Evolutionary conservation across 2,113 vertebrate genomes (phyloP).

Genomic region (Elephas maximus): DNA sequence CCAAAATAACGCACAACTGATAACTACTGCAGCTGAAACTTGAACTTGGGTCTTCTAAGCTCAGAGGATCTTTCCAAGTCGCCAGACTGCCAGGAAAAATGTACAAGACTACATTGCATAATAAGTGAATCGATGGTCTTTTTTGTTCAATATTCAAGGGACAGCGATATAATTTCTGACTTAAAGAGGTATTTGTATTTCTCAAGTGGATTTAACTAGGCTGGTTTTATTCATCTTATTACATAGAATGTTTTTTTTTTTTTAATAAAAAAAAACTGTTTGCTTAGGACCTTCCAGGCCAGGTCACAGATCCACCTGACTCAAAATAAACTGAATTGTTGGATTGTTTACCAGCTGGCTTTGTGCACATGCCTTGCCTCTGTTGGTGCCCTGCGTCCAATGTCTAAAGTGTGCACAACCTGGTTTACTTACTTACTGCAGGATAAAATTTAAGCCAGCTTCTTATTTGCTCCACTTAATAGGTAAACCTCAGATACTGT

Average conservation of each 20-base stretch:
- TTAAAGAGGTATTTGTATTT: not conserved
- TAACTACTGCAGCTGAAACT: not conserved
- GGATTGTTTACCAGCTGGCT: not conserved
- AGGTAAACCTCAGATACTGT: not conserved
- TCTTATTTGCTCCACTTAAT: not conserved
- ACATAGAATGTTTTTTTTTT: not conserved
- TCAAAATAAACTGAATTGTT: not conserved
- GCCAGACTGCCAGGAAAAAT: not conserved
- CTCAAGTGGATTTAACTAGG: not conserved
- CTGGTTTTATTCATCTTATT: not conserved
- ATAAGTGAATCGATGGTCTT: not conserved
- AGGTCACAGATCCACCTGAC: not conserved
- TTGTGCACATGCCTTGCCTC: not conserved
- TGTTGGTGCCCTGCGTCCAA: not conserved
- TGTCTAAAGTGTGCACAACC: not conserved
- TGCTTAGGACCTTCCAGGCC: not conserved
- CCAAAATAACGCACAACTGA: not conserved
- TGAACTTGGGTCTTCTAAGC: not conserved
- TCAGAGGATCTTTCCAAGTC: not conserved
- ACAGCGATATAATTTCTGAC: not conserved
- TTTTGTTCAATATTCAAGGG: not conserved
- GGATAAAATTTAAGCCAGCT: not conserved
- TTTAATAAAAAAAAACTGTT: not conserved
- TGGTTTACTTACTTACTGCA: not conserved
- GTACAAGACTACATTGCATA: not conserved